Evolutionary conservation across 1,140 invertebrate species (phyloP), one percentile per base, ranked within the genome.

Genomic region (Laupala kohalensis): DNA sequence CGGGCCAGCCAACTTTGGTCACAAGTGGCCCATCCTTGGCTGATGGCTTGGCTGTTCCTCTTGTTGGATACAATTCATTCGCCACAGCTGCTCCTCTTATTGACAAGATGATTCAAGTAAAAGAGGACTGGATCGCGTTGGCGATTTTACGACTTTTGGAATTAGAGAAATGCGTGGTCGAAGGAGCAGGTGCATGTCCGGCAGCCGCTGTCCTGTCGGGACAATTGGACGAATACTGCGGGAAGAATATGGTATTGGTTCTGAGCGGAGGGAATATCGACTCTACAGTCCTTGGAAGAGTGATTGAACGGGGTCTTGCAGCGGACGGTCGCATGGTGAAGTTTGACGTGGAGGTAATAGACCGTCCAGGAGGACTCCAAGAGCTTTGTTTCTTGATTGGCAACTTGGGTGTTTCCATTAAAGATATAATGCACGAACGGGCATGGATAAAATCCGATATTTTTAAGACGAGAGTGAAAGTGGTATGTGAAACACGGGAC

Each of bases 201-300:
- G 80, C 97, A 4, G 95, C 94, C 0, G 94, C 94, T 5, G 89
- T 97, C 76, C 83, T 97, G 70, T 86, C 91, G 1, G 92, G 92
- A 9, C 85, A n/a, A 13, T 15, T 69, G 25, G 89, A 92, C 27
- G 93, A 97, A 75, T 83, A 96, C 0, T 86, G 86, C 76, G 91
- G 91, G 19, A 96, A 96, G 85, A 92, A 88, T 77, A 91, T 97
- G 12, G 93, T 94, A 0, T 82, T 93, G 28, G 84, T 92, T 30
- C 78, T 96, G 0, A 92, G 92, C 78, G 95, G 95, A 2, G 95
- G 95, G 26, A 97, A 97, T 81, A 97, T 97, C 70, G 94, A 97
- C 77, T 94, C 93, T 5, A 95, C 93, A 0, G 89, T 95, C 0
- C 84, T 97, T 64, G 93, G 94, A 0, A 83, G 95, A 27, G 93